phyloP scores from a whole-genome alignment of 64 coral and sea anemone species.

The Stylophora pistillata region DNA sequence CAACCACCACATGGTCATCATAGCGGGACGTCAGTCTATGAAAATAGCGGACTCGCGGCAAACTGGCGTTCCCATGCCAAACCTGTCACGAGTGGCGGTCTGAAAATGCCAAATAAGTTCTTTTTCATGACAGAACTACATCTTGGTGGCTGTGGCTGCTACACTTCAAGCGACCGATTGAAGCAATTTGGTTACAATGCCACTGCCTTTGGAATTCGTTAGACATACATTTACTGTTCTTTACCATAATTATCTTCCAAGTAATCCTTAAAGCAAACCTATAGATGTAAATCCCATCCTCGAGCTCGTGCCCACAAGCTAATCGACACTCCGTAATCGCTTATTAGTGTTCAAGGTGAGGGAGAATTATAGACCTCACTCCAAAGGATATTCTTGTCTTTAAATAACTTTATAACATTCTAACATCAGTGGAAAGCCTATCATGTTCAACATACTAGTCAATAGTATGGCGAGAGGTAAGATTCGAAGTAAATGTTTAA shows the following conservation, averaged over 20 bases:
- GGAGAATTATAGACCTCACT: too few species aligned
- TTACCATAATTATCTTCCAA: background rate
- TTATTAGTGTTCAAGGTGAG: too few species aligned
- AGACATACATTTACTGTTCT: background rate
- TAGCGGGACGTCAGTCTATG: background rate
- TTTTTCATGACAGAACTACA: conserved; percentile 65
- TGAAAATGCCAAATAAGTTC: conserved; percentile 23
- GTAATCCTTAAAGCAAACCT: background rate
- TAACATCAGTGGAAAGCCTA: too few species aligned
- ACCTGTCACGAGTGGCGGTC: background rate
- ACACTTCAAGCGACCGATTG: conserved; percentile 66
- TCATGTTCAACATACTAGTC: too few species aligned
- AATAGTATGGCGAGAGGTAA: too few species aligned
- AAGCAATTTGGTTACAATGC: background rate
- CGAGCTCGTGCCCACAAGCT: background rate
- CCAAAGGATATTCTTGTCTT: too few species aligned
- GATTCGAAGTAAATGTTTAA: too few species aligned
- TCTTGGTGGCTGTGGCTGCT: conserved; percentile 68
- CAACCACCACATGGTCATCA: background rate
- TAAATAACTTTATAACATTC: too few species aligned
- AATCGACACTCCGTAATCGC: too few species aligned
- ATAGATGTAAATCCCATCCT: background rate
- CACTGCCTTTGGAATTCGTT: conserved; percentile 66
- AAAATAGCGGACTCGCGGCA: conserved; percentile 23
- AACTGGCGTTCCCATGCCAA: conserved; percentile 40